Evolutionary conservation across 2,797 vertebrate species (phyloP).

Genomic region (Poecilia picta): DNA sequence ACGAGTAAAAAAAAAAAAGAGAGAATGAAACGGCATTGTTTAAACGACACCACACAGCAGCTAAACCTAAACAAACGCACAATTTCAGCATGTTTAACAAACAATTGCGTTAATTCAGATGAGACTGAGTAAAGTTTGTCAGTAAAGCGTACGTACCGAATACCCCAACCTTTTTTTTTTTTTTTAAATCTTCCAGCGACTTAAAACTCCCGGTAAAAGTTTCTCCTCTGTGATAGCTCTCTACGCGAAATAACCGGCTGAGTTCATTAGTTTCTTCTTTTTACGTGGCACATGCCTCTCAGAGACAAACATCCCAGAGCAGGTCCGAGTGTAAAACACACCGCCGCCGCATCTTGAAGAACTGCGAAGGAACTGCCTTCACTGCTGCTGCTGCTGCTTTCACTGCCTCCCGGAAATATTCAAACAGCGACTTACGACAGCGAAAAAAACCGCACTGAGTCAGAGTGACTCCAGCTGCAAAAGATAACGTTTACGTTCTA

Average conservation of each 20-base stretch:
- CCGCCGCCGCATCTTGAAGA: constrained; percentile 42
- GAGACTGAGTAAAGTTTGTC: constrained; percentile 27
- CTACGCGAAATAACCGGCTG: background rate
- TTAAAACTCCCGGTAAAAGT: constrained; percentile 2
- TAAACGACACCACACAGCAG: background rate
- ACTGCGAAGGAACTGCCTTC: background rate
- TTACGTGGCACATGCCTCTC: constrained; percentile 58
- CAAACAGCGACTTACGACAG: accelerated
- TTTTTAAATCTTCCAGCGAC: constrained; percentile 17
- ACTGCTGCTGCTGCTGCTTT: constrained; percentile 53
- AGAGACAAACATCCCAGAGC: constrained; percentile 20
- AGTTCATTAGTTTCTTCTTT: constrained; percentile 37
- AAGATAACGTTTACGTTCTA: background rate
- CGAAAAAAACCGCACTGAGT: background rate
- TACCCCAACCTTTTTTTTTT: constrained; percentile 31
- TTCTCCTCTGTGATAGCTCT: background rate
- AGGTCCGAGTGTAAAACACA: constrained; percentile 22
- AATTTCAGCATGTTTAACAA: background rate
- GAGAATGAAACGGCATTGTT: background rate
- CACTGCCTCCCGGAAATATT: constrained; percentile 4
- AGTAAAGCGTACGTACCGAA: constrained; percentile 52
- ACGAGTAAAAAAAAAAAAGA: background rate
- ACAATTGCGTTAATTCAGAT: constrained; percentile 1
- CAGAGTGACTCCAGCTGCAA: background rate
- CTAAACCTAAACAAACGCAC: background rate